phyloP scores from a whole-genome alignment of 2,113 vertebrate species.

The Tringa solitaria region DNA sequence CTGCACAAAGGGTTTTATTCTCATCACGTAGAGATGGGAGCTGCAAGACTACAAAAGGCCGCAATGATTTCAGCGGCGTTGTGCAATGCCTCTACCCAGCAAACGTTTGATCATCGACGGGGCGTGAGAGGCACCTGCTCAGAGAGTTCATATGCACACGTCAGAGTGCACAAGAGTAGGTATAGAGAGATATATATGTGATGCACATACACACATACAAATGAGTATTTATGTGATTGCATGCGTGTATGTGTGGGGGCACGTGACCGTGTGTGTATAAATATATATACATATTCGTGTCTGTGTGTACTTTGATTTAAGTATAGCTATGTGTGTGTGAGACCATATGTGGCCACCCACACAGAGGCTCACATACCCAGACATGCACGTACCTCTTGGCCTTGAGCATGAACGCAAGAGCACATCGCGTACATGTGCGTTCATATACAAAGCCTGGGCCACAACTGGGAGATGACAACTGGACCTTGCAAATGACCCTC shows the following conservation, averaged over 20 bases:
- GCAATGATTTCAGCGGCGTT: conserved; percentile 4
- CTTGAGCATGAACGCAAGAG: accelerated
- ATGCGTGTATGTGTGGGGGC: not conserved
- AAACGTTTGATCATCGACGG: not conserved
- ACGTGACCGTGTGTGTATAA: not conserved
- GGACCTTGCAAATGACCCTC: not conserved
- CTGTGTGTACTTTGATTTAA: not conserved
- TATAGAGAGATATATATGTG: not conserved
- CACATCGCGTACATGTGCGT: accelerated
- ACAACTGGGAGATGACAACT: not conserved
- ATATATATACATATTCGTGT: not conserved
- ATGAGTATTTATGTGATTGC: not conserved
- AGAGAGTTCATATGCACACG: accelerated
- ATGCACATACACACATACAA: not conserved
- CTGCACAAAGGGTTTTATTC: conserved; percentile 56
- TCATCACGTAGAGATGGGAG: not conserved
- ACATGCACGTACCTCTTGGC: not conserved
- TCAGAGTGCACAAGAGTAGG: not conserved
- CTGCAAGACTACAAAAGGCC: conserved; percentile 24
- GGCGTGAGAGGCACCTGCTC: not conserved
- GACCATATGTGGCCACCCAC: not conserved
- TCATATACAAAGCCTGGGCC: not conserved
- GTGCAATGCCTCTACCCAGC: conserved; percentile 12
- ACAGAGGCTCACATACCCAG: not conserved
- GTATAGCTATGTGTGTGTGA: not conserved